Evolutionary conservation across 2,888 invertebrate genomes (phyloP).

Genomic region (Noctuana brunneofusca): DNA sequence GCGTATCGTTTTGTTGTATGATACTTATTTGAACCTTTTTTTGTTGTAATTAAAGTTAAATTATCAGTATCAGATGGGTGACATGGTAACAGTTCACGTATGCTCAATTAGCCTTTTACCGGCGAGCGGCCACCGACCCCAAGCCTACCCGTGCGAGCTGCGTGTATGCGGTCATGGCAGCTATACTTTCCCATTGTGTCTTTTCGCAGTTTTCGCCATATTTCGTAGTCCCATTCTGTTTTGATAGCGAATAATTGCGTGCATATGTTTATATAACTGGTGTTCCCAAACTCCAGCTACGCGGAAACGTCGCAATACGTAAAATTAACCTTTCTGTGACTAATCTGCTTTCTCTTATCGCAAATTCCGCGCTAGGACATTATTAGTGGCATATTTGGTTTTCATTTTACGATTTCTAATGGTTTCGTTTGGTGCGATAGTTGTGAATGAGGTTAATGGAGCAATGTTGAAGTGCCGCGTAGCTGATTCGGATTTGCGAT

Average conservation of each 20-base stretch:
- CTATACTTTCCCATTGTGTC: slow-evolving; percentile 72
- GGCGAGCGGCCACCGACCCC: slow-evolving; percentile 87
- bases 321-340: slow-evolving; percentile 77
- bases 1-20: slow-evolving; percentile 46
- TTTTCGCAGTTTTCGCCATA: slow-evolving; percentile 47
- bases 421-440: slow-evolving; percentile 39
- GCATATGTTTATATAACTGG: slow-evolving; percentile 69
- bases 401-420: slow-evolving; percentile 46
- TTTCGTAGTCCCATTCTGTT: slow-evolving; percentile 43
- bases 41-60: slow-evolving; percentile 45
- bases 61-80: slow-evolving; percentile 46
- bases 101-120: slow-evolving; percentile 77
- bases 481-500: slow-evolving; percentile 70
- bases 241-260: slow-evolving; percentile 44
- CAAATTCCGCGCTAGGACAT: slow-evolving; percentile 58
- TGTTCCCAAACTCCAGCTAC: slow-evolving; percentile 52
- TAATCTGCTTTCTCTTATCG: slow-evolving; percentile 79
- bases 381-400: slow-evolving; percentile 47
- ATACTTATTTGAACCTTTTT: slow-evolving; percentile 40
- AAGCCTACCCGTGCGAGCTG: slow-evolving; percentile 82
- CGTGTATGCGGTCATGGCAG: slow-evolving; percentile 83
- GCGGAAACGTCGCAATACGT: slow-evolving; percentile 64
- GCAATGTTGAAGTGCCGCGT: slow-evolving; percentile 78
- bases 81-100: slow-evolving; percentile 56
- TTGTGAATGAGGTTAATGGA: slow-evolving; percentile 77